Evolutionary conservation across 2,797 vertebrate species (phyloP).

Genomic region (Microchirus variegatus): DNA sequence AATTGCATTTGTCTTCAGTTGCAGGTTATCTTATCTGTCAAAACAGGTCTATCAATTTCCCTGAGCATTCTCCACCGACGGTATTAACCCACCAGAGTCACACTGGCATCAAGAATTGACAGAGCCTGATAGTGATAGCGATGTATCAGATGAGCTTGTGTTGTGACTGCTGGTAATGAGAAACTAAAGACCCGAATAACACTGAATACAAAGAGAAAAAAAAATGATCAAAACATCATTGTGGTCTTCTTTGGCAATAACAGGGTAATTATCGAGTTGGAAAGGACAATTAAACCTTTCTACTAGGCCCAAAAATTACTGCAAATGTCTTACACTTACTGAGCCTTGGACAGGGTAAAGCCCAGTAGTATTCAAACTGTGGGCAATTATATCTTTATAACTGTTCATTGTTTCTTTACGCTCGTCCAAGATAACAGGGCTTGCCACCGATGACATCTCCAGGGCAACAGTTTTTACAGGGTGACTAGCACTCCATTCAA

Average conservation of each 20-base stretch:
- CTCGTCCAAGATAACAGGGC: neutral
- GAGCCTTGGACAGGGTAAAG: neutral
- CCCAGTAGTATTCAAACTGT: neutral
- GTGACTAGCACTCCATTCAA: neutral
- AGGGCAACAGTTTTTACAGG: neutral
- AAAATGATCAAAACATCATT: neutral
- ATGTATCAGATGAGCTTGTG: constrained; percentile 52
- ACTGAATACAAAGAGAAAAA: constrained; percentile 26
- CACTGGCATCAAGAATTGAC: constrained; percentile 47
- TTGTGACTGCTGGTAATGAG: constrained; percentile 36
- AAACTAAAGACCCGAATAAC: constrained; percentile 31
- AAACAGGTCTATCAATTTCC: constrained; percentile 67
- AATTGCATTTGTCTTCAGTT: constrained; percentile 66
- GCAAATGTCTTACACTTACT: no score
- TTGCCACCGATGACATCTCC: neutral
- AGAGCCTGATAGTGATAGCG: constrained; percentile 54
- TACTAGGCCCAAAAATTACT: neutral
- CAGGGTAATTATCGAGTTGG: constrained; percentile 11
- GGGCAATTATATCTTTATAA: neutral
- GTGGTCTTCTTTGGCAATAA: constrained; percentile 12
- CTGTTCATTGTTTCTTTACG: neutral
- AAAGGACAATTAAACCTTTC: neutral
- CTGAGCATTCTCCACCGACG: constrained; percentile 55
- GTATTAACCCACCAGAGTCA: constrained; percentile 67
- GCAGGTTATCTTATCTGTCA: constrained; percentile 74